phyloP scores from a whole-genome alignment of 2,797 vertebrate species.

The Sciurus carolinensis region DNA sequence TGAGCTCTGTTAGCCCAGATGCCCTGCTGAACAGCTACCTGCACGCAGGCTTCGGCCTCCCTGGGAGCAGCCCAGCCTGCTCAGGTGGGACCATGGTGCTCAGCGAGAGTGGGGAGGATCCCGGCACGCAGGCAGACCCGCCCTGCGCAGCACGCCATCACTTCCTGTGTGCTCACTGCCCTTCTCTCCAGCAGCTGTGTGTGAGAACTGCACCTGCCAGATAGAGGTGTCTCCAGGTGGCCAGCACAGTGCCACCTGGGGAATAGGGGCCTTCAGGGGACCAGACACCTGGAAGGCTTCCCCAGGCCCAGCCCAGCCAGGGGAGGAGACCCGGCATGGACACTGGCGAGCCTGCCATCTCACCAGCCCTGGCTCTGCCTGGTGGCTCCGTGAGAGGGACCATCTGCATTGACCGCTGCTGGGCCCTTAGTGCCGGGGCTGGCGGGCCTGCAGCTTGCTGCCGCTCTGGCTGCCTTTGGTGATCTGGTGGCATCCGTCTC shows the following conservation, averaged over 20 bases:
- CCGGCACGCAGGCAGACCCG: no score
- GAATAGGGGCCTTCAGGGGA: no score
- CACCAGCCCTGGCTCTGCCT: neutral
- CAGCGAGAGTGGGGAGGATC: neutral
- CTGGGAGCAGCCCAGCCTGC: neutral
- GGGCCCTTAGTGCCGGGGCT: rapidly evolving
- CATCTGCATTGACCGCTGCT: rapidly evolving
- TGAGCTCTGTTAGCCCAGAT: constrained; percentile 3
- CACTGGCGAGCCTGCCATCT: neutral
- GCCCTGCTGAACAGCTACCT: constrained; percentile 37
- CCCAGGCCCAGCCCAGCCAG: rapidly evolving
- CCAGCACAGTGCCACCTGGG: neutral
- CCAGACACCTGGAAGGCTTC: neutral
- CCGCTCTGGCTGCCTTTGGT: rapidly evolving
- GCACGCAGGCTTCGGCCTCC: neutral
- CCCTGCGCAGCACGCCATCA: no score
- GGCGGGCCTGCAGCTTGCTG: neutral
- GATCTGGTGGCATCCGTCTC: neutral
- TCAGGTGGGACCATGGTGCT: constrained; percentile 57
- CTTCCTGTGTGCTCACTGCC: no score
- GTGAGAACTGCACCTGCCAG: neutral
- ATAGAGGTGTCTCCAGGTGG: neutral
- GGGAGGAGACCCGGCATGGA: neutral
- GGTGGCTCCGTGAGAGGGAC: neutral
- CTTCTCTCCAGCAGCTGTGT: no score